Evolutionary conservation across 2,888 invertebrate genomes (phyloP), one percentile per base, ranked within the genome.

Genomic region (Molorchus minor): DNA sequence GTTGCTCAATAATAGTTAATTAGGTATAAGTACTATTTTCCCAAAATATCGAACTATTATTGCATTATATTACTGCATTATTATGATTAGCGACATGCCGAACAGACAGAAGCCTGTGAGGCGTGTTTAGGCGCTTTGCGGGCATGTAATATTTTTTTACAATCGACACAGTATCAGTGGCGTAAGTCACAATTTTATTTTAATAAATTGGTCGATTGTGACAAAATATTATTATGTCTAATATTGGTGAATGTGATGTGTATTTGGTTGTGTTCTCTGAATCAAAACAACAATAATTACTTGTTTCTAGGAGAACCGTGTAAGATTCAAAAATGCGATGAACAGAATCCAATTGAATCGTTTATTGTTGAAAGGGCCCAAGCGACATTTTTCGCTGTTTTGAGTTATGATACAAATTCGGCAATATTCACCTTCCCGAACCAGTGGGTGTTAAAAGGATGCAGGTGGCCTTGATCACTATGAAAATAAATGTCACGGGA

Each of bases 21-120:
- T n/a, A n/a, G n/a, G n/a, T n/a, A n/a, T n/a, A 46, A 30, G 46
- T 46, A 46, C 46, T 29, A 46, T 45, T 45, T 45, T 16, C 43
- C 19, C 29, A 25, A 25, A 25, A 25, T 25, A 25, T 25, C 29
- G 8, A 7, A 25, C 8, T 25, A 25, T 25, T 25, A n/a, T n/a
- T n/a, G n/a, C n/a, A n/a, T n/a, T n/a, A n/a, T n/a, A n/a, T n/a
- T n/a, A 25, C 29, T 25, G n/a, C 35, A 35, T 35, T 35, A 35
- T 25, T 19, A 29, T 46, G 29, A 29, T 16, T 25, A 46, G 8
- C 13, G n/a, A 20, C 46, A 46, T 46, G 16, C 46, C 33, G 46
- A 46, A 46, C 29, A 46, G 46, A 30, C 46, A 46, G 13, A 46
- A 25, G 46, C 46, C 46, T 46, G 15, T 25, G 4, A 35, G 35